Evolutionary conservation across 2,113 vertebrate species (phyloP).

Genomic region (Embiotoca jacksoni): DNA sequence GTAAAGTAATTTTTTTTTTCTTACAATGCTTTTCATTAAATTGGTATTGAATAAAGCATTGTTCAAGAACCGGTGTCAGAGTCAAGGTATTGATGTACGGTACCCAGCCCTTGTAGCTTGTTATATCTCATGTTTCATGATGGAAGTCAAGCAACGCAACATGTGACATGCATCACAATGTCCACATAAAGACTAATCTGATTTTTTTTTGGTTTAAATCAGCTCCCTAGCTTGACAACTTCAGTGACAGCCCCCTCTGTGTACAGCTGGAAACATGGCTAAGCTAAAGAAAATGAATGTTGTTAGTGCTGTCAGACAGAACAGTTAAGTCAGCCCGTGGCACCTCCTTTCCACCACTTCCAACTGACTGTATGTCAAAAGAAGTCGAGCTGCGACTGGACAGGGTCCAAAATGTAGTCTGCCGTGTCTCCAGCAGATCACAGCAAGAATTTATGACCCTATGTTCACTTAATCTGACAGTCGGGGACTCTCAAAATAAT

Average conservation of each 20-base stretch:
- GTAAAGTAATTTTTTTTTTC: too few species aligned
- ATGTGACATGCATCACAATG: too few species aligned
- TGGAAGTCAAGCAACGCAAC: too few species aligned
- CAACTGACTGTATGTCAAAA: background rate
- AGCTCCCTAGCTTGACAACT: background rate
- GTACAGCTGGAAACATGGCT: background rate
- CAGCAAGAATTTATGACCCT: background rate
- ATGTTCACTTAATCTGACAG: background rate
- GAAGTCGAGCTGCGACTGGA: background rate
- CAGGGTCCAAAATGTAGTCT: background rate
- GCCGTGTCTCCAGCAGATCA: background rate
- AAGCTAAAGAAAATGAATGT: background rate
- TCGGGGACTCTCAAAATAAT: background rate
- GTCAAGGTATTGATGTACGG: too few species aligned
- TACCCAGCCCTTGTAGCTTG: too few species aligned
- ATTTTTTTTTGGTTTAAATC: background rate
- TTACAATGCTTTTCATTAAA: too few species aligned
- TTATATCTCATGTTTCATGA: too few species aligned
- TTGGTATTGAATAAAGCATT: too few species aligned
- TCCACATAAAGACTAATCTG: background rate
- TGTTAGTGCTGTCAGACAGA: background rate
- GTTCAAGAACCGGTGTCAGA: too few species aligned
- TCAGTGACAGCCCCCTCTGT: background rate
- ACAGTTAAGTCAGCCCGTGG: background rate
- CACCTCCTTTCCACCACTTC: constrained; percentile 1